Evolutionary conservation across 2,113 vertebrate species (phyloP).

Genomic region (Agelaius tricolor): DNA sequence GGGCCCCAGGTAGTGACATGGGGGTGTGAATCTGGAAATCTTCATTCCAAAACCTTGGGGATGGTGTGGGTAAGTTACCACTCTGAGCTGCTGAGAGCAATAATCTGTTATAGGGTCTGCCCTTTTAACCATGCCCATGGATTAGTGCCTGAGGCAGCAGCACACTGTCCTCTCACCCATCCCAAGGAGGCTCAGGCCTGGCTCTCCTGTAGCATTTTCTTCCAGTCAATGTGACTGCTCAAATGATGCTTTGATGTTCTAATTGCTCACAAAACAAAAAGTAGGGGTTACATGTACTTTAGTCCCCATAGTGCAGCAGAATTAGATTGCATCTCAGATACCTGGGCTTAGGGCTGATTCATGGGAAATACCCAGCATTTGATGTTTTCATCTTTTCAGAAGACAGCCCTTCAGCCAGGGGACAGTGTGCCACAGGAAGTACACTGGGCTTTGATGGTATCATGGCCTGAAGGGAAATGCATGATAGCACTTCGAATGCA

Average conservation of each 20-base stretch:
- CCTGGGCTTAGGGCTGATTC: neutral
- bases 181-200: neutral
- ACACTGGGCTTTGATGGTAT: neutral
- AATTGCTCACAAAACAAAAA: neutral
- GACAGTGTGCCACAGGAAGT: constrained; percentile 2
- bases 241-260: neutral
- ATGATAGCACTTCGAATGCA: neutral
- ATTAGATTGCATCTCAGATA: neutral
- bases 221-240: neutral
- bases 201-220: neutral
- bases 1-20: neutral
- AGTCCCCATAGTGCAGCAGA: neutral
- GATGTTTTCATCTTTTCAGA: neutral
- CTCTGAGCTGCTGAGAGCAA: neutral
- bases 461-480: neutral
- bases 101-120: neutral
- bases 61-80: neutral
- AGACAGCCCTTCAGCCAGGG: neutral
- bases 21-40: neutral
- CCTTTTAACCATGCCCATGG: neutral
- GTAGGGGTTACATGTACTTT: neutral
- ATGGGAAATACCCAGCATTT: neutral
- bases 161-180: neutral
- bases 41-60: neutral
- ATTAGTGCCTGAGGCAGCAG: neutral